Conservation (phyloP, 2,888 invertebrate species). For the Heteromyza rotundicornis region DNA sequence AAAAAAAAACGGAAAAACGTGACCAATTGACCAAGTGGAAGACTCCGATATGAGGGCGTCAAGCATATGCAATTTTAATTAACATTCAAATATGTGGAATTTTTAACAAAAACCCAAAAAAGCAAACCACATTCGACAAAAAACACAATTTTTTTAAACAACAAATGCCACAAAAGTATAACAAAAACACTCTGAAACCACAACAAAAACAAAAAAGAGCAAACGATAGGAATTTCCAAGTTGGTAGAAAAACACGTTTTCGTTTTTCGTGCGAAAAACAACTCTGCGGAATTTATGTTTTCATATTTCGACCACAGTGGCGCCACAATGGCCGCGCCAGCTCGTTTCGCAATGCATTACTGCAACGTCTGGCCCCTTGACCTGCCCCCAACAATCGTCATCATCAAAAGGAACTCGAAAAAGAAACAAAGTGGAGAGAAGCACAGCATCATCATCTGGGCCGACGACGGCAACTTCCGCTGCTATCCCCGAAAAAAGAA, state of each 20-base stretch:
- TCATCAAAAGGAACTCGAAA: neutral
- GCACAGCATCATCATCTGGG: neutral
- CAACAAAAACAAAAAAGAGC: neutral
- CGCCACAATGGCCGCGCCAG: conserved; percentile 6
- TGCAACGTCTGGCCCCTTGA: no score
- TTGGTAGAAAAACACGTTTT: neutral
- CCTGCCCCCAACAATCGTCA: no score
- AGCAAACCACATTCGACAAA: neutral
- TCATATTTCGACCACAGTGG: conserved; percentile 14
- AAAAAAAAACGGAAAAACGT: no score
- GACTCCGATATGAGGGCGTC: neutral
- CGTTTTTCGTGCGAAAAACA: neutral
- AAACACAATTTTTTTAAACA: neutral
- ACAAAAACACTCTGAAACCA: neutral
- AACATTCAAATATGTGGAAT: neutral
- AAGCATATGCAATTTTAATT: conserved; percentile 1
- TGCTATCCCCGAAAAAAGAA: neutral
- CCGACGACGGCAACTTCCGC: neutral
- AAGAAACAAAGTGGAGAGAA: neutral
- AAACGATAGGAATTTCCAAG: neutral
- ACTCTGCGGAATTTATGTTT: conserved; percentile 14
- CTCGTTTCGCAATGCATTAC: neutral
- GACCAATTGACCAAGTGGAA: no score
- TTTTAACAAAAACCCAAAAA: neutral
- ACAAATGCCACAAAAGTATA: neutral